Evolutionary conservation across 1,140 invertebrate genomes (phyloP).

Genomic region (Radopholus similis): DNA sequence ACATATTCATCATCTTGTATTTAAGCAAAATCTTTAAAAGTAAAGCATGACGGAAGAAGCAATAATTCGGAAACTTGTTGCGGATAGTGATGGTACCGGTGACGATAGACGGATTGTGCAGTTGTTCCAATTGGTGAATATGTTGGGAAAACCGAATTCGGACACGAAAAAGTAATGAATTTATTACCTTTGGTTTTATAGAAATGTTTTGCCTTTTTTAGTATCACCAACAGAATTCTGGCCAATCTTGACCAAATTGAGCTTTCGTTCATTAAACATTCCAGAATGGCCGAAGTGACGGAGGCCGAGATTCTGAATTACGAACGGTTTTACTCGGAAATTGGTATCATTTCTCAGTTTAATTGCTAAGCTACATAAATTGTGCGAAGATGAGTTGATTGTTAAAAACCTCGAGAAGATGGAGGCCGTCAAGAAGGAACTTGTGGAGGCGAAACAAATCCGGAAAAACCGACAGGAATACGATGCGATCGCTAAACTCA

Average conservation of each 20-base stretch:
- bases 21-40: neutral
- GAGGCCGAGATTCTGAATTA: constrained; percentile 25
- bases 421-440: constrained; percentile 39
- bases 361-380: neutral
- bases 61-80: constrained; percentile 37
- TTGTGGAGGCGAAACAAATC: constrained; percentile 34
- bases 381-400: constrained; percentile 1
- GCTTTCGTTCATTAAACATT: constrained; percentile 28
- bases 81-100: constrained; percentile 43
- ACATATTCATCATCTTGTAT: neutral
- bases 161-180: constrained; percentile 24
- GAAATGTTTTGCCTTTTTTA: neutral
- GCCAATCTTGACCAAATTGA: constrained; percentile 32
- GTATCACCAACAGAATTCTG: constrained; percentile 24
- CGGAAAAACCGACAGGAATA: constrained; percentile 47
- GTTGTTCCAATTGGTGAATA: constrained; percentile 21
- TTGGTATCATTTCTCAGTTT: constrained; percentile 30
- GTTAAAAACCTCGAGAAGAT: constrained; percentile 23
- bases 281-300: constrained; percentile 1
- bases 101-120: constrained; percentile 38
- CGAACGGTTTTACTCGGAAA: constrained; percentile 25
- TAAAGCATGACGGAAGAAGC: constrained; percentile 34
- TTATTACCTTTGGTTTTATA: neutral
- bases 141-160: constrained; percentile 19
- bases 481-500: constrained; percentile 35